Percentiles rank a stretch among this genome's conserved stretches.
These are phyloP conservation scores for Timema podura DNA, from an alignment of 2,888 invertebrate species.

Conservation along the genomic window DNA sequence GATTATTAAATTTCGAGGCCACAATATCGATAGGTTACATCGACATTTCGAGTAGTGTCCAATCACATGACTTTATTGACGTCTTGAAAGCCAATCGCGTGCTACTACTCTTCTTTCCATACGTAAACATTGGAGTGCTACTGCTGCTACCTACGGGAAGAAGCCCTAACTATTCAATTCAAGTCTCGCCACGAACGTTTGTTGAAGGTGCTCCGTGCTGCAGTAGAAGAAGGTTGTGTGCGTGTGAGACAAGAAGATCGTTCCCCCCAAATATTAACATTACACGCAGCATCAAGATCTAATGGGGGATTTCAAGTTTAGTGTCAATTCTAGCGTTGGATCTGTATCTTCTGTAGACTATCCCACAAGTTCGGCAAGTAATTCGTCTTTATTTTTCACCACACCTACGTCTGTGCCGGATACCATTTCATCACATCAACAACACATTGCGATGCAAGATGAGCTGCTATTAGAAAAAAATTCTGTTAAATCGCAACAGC, in stretches of 20 bases:
- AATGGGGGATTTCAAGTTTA: constrained; percentile 41
- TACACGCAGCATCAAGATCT: constrained; percentile 35
- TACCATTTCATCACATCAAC: constrained; percentile 36
- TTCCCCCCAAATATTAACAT: constrained; percentile 29
- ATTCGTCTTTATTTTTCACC: constrained; percentile 37
- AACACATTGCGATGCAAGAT: constrained; percentile 39
- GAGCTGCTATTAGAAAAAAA: constrained; percentile 39
- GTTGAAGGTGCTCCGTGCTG: constrained; percentile 30
- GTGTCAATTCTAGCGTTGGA: constrained; percentile 39
- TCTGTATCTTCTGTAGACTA: constrained; percentile 38
- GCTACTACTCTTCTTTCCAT: background rate
- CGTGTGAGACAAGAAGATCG: constrained; percentile 33
- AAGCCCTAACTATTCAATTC: constrained; percentile 21
- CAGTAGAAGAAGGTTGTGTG: constrained; percentile 33
- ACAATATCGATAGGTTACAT: too few species aligned
- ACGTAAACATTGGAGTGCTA: constrained; percentile 22
- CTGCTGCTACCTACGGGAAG: constrained; percentile 26
- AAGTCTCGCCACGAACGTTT: constrained; percentile 33
- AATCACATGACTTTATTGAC: too few species aligned
- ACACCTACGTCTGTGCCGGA: constrained; percentile 39
- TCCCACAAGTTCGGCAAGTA: constrained; percentile 36
- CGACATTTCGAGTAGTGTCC: too few species aligned
- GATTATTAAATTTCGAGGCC: too few species aligned
- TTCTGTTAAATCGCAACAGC: constrained; percentile 35
- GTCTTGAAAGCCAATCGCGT: too few species aligned